Evolutionary conservation across 2,113 vertebrate genomes (phyloP).

Genomic region (Struthidea cinerea): DNA sequence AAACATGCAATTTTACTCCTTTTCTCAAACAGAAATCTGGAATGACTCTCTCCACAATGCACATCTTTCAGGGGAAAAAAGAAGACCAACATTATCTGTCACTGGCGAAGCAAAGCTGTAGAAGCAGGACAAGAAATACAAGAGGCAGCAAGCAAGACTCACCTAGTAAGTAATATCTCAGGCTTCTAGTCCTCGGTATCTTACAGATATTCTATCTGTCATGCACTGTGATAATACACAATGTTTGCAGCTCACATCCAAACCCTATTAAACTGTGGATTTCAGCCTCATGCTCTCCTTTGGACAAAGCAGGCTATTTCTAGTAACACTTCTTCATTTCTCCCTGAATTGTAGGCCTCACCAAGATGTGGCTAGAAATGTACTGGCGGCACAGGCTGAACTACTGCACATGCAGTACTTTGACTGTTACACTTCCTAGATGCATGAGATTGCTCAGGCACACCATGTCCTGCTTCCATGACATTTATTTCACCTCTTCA

Average conservation of each 20-base stretch:
- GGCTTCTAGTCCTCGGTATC: not conserved
- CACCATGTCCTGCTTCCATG: not conserved
- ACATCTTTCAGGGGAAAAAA: not conserved
- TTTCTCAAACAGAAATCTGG: not conserved
- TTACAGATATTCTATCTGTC: not conserved
- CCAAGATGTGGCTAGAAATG: not conserved
- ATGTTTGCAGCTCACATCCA: not conserved
- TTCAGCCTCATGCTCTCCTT: not conserved
- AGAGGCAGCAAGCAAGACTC: not conserved
- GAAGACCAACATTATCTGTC: not conserved
- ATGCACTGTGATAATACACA: not conserved
- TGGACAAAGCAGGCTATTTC: not conserved
- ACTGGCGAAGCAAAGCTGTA: not conserved
- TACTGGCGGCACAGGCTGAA: fast-evolving
- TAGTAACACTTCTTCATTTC: not conserved
- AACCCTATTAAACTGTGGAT: not conserved
- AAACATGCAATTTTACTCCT: not conserved
- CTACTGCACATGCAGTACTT: not conserved
- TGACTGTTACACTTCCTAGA: not conserved
- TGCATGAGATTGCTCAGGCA: not conserved
- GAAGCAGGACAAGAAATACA: not conserved
- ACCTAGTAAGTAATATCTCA: not conserved
- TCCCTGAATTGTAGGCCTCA: not conserved
- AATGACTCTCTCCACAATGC: not conserved
- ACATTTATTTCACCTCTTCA: constrained; percentile 15